Conservation (phyloP, 2,113 vertebrate species). For the Typhlomys cinereus region DNA sequence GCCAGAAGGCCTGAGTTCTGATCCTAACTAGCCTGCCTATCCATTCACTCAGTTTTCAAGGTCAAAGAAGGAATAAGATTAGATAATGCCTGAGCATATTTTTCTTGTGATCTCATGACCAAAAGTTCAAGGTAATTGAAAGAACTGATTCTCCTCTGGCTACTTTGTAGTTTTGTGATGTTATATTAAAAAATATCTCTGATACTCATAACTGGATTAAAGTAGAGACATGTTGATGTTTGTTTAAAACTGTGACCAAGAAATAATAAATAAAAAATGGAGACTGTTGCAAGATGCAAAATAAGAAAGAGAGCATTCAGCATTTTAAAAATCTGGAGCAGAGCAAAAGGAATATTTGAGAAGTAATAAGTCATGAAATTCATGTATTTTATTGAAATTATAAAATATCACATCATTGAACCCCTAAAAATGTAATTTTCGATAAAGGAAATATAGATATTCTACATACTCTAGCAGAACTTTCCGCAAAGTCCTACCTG, state of each 20-base stretch:
- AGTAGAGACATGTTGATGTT: too few species aligned
- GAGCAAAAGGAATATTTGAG: neutral
- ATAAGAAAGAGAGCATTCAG: too few species aligned
- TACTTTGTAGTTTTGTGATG: neutral
- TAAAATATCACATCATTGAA: neutral
- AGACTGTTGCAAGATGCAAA: neutral
- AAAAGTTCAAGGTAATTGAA: constrained; percentile 20
- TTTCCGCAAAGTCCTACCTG: neutral
- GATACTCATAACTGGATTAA: neutral
- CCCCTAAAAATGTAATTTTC: neutral
- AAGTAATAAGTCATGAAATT: neutral
- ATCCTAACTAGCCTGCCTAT: neutral
- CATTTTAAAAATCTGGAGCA: too few species aligned
- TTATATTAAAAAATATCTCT: neutral
- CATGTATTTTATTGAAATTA: neutral
- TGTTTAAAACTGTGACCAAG: neutral
- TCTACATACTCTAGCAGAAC: neutral
- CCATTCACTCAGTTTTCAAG: constrained; percentile 1
- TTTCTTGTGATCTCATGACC: neutral
- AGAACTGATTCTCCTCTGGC: neutral
- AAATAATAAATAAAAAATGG: neutral
- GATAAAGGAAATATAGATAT: neutral
- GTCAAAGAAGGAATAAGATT: neutral
- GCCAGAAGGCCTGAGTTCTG: neutral
- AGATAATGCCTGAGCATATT: neutral